These are phyloP conservation scores for Erinaceus europaeus DNA, from an alignment of 2,113 vertebrate genomes.

Conservation along the genomic window DNA sequence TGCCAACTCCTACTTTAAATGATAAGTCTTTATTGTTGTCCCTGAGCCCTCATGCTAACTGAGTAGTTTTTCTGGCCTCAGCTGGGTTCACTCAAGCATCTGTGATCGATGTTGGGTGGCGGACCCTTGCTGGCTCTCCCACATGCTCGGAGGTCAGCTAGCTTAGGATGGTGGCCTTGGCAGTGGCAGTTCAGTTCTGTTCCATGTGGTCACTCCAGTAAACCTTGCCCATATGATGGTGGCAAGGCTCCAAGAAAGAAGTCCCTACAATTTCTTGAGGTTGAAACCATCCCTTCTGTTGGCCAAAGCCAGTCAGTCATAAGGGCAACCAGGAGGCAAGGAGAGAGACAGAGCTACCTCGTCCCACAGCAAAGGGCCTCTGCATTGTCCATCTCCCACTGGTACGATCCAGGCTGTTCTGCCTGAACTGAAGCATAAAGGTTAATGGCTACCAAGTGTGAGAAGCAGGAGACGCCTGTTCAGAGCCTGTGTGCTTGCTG, in stretches of 20 bases:
- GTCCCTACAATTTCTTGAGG: background rate
- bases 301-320: background rate
- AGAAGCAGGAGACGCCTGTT: no score
- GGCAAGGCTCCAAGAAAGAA: constrained; percentile 2
- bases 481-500: background rate
- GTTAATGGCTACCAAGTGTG: constrained; percentile 4
- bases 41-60: background rate
- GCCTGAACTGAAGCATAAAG: background rate
- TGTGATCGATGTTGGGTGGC: background rate
- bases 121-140: background rate
- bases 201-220: background rate
- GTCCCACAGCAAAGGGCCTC: background rate
- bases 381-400: background rate
- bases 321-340: background rate
- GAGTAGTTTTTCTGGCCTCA: background rate
- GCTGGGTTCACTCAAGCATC: background rate
- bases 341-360: background rate
- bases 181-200: background rate
- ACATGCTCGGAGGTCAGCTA: background rate
- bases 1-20: background rate
- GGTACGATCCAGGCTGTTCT: no score
- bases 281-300: constrained; percentile 9
- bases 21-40: background rate
- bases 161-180: background rate
- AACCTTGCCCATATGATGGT: background rate